phyloP scores from a whole-genome alignment of 2,888 invertebrate genomes.

The Caenorhabditis sp. region DNA sequence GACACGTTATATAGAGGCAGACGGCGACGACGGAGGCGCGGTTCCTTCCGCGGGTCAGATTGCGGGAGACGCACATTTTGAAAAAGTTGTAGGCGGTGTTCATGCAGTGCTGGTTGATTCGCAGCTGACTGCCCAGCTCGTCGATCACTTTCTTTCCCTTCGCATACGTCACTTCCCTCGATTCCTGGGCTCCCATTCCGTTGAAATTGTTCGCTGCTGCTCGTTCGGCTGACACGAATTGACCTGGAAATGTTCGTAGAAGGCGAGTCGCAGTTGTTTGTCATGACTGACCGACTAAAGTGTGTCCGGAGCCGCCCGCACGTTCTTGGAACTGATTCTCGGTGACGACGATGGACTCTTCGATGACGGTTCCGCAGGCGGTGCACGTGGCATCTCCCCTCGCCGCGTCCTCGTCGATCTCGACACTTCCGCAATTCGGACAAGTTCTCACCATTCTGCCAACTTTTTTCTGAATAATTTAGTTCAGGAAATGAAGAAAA shows the following conservation, averaged over 20 bases:
- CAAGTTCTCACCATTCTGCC: constrained; percentile 59
- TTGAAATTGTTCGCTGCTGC: constrained; percentile 58
- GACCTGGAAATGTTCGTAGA: constrained; percentile 38
- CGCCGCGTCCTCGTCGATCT: constrained; percentile 94
- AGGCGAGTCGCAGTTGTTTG: background rate
- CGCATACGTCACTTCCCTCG: constrained; percentile 90
- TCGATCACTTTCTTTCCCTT: constrained; percentile 83
- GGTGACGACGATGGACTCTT: constrained; percentile 95
- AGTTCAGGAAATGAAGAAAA: background rate
- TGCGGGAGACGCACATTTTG: constrained; percentile 83
- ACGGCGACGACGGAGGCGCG: constrained; percentile 91
- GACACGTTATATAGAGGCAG: constrained; percentile 96
- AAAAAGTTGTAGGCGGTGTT: constrained; percentile 95
- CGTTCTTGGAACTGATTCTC: constrained; percentile 94
- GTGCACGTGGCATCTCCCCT: constrained; percentile 93
- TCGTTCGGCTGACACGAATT: constrained; percentile 61
- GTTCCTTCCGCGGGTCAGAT: constrained; percentile 88
- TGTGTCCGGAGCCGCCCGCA: constrained; percentile 83
- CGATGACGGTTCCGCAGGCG: constrained; percentile 94
- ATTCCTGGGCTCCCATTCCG: constrained; percentile 83
- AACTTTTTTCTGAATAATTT: too few relatives aligned
- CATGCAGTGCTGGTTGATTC: constrained; percentile 90
- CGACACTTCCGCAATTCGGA: constrained; percentile 83
- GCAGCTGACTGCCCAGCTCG: constrained; percentile 86
- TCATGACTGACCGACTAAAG: constrained; percentile 80